Conservation (phyloP, 2,888 invertebrate genomes). For the Trachelus tabidus region DNA sequence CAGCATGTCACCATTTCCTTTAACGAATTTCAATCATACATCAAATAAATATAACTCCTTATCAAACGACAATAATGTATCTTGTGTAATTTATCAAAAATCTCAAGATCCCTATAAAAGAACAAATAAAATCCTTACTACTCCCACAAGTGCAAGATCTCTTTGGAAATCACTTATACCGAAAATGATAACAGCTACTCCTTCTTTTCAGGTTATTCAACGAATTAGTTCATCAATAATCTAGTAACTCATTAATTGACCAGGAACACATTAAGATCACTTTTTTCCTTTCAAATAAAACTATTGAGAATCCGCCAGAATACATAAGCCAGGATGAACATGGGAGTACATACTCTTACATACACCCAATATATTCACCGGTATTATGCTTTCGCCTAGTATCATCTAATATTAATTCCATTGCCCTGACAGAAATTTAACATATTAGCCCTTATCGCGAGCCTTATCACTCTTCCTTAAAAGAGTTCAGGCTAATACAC, state of each 20-base stretch:
- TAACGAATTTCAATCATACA: background rate
- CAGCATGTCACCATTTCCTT: background rate
- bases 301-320: background rate
- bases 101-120: too few relatives aligned
- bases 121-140: background rate
- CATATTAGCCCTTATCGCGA: background rate
- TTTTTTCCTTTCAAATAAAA: background rate
- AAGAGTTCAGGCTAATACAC: background rate
- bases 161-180: background rate
- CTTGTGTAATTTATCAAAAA: too few relatives aligned
- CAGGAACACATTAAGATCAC: background rate
- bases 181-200: background rate
- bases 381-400: background rate
- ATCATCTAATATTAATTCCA: background rate
- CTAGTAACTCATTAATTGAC: background rate
- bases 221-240: background rate
- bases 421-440: background rate
- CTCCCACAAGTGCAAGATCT: background rate
- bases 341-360: too few relatives aligned
- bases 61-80: background rate
- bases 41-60: background rate
- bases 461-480: background rate
- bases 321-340: background rate
- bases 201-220: background rate
- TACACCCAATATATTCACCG: background rate